A percentile compares a stretch with the other conserved stretches of the same genome.
These are phyloP conservation scores for Phallusia fumigata DNA, from an alignment of 23 tunicate species.

Conservation along the genomic window DNA sequence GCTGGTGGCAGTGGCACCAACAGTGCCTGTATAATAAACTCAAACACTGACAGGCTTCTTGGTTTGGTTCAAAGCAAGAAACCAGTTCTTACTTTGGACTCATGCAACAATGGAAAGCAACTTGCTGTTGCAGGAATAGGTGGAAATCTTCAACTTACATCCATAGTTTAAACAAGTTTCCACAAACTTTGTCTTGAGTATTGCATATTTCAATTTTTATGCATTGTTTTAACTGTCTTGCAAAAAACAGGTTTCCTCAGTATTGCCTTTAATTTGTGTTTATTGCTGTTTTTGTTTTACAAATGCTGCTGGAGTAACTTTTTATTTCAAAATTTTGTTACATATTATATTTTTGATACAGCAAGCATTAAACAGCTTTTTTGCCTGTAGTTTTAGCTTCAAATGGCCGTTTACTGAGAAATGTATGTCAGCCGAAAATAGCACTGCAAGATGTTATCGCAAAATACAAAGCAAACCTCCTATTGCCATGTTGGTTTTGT, in stretches of 20 bases:
- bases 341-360: neutral
- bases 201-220: too few species aligned
- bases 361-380: too few species aligned
- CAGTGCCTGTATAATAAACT: slow-evolving; percentile 42
- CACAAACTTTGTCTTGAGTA: too few species aligned
- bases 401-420: too few species aligned
- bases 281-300: neutral
- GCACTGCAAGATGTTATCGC: neutral
- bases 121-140: slow-evolving; percentile 58
- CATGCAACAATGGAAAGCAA: slow-evolving; percentile 28
- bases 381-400: too few species aligned
- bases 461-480: slow-evolving; percentile 6
- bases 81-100: slow-evolving; percentile 44
- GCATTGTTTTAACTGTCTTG: too few species aligned
- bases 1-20: slow-evolving; percentile 96
- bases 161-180: neutral
- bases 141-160: slow-evolving; percentile 39
- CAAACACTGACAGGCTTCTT: slow-evolving; percentile 17
- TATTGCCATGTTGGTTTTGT: too few species aligned
- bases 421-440: too few species aligned
- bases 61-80: slow-evolving; percentile 33
- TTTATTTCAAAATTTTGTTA: neutral
- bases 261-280: neutral
- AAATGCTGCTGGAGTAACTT: neutral
- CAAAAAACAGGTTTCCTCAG: neutral